These are phyloP conservation scores for Rhagoletis pomonella DNA, from an alignment of 1,140 invertebrate genomes.

Conservation along the genomic window DNA sequence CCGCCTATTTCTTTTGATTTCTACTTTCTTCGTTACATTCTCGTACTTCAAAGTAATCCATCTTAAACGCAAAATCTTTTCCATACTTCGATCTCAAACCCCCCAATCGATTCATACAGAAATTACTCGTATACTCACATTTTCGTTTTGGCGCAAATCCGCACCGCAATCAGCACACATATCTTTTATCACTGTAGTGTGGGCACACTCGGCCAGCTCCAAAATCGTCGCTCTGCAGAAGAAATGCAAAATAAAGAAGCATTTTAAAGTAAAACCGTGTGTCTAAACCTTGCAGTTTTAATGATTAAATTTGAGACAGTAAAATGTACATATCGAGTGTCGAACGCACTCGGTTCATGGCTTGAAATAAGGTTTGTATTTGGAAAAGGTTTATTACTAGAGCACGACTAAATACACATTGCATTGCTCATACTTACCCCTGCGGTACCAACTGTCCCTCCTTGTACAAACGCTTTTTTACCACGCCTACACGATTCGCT, in stretches of 20 bases:
- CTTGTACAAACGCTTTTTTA: constrained; percentile 81
- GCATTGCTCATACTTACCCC: constrained; percentile 77
- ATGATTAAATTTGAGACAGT: no score
- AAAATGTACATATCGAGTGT: no score
- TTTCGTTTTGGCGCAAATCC: constrained; percentile 87
- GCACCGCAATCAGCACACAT: constrained; percentile 98
- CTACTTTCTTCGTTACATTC: neutral
- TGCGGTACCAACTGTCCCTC: constrained; percentile 83
- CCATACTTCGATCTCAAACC: neutral
- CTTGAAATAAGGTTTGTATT: neutral
- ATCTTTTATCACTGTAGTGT: constrained; percentile 97
- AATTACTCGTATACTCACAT: constrained; percentile 62
- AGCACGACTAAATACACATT: neutral
- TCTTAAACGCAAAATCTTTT: constrained; percentile 26
- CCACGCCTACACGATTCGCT: constrained; percentile 82
- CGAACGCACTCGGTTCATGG: no score
- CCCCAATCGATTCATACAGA: neutral
- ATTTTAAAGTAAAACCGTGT: no score
- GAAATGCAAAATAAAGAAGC: constrained; percentile 59
- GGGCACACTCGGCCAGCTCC: constrained; percentile 86
- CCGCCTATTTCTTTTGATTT: neutral
- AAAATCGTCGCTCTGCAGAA: constrained; percentile 67
- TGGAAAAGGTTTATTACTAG: neutral
- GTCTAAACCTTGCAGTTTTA: no score
- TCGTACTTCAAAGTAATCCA: neutral